Evolutionary conservation across 2,888 invertebrate species (phyloP), one percentile per base, ranked within the genome.

Genomic region (Lissocephala sabroskyi): DNA sequence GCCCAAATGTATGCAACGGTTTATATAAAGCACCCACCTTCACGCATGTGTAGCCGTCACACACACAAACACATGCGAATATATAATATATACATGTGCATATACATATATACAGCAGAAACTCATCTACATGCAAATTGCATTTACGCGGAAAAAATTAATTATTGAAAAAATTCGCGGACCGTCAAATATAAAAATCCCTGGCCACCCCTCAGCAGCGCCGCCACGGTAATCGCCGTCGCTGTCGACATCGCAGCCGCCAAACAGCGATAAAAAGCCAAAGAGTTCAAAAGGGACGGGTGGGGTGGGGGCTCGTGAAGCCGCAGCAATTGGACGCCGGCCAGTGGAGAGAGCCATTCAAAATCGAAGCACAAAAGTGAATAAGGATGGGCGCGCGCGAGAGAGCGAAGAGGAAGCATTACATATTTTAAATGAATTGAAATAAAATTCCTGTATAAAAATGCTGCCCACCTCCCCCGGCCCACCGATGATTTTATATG

Each of bases 141-240:
- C 65, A 74, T 66, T 73, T 74, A 71, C 73, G 75, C 70, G 75
- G 57, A 71, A 66, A 65, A 73, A 77, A 74, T 77, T 77, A 74
- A 74, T 74, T 74, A 76, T 74, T 70, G 65, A 74, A 74, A 74
- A 74, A 74, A 70, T 56, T 63, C 59, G 45, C 63, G 56, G 44
- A 53, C 57, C 59, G 30, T 48, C 53, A 39, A 55, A 46, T 30
- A 30, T 10, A 26, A 32, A 23, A 10, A 10, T n/a, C n/a, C n/a
- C n/a, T n/a, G n/a, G n/a, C n/a, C n/a, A n/a, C n/a, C n/a, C n/a
- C n/a, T n/a, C n/a, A n/a, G n/a, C n/a, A n/a, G n/a, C n/a, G n/a
- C n/a, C n/a, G 26, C 26, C n/a, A n/a, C n/a, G n/a, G n/a, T n/a
- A n/a, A n/a, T n/a, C n/a, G n/a, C n/a, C n/a, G n/a, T n/a, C n/a